Conservation (phyloP, 2,113 vertebrate species). For the Ceratotherium simum region DNA sequence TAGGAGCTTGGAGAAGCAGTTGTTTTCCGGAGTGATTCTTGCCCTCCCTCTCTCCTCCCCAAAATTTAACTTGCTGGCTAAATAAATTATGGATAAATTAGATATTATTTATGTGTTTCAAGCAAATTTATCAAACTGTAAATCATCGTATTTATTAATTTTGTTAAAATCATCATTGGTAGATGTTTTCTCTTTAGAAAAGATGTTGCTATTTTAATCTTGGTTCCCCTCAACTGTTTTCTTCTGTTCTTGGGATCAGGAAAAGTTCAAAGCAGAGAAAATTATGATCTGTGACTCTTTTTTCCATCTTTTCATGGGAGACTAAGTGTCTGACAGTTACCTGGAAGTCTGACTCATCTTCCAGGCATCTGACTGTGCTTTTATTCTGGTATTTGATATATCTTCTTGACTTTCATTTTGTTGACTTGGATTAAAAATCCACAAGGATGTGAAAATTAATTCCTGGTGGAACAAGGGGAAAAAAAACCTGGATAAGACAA, state of each 20-base stretch:
- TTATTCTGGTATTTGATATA: not conserved
- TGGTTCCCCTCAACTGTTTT: constrained; percentile 13
- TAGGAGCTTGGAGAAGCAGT: constrained; percentile 26
- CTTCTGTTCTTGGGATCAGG: constrained; percentile 50
- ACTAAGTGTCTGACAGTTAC: not conserved
- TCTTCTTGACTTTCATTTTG: constrained; percentile 23
- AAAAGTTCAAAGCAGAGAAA: constrained; percentile 56
- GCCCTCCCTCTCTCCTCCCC: not conserved
- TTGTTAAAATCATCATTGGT: constrained; percentile 73
- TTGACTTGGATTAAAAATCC: constrained; percentile 48
- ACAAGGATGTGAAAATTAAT: not conserved
- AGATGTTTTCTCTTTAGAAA: constrained; percentile 53
- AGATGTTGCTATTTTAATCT: constrained; percentile 39
- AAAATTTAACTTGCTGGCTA: constrained; percentile 70
- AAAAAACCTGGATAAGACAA: not conserved
- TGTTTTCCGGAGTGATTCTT: constrained; percentile 58
- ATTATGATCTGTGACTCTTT: not conserved
- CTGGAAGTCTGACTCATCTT: constrained; percentile 26
- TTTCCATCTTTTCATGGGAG: constrained; percentile 13
- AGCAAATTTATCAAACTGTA: constrained; percentile 73
- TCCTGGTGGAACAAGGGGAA: not conserved
- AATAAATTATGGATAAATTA: constrained; percentile 78
- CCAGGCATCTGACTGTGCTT: constrained; percentile 37
- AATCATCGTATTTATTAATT: constrained; percentile 74
- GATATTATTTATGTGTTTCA: constrained; percentile 68